phyloP scores from a whole-genome alignment of 2,888 invertebrate genomes.

The Athrips mouffetella region DNA sequence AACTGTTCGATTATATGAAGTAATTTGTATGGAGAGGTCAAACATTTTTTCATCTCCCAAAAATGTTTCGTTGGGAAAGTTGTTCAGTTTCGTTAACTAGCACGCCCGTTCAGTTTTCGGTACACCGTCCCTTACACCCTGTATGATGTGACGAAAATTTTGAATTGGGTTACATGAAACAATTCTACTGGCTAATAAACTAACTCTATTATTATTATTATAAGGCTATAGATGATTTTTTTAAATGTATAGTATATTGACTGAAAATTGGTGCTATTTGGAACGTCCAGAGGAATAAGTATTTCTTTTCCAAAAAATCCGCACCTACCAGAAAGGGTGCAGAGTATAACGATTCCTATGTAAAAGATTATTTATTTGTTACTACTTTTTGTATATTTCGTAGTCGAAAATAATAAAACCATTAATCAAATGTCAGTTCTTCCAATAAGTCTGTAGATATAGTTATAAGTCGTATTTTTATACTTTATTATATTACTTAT shows the following conservation, averaged over 20 bases:
- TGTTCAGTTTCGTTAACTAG: too few species aligned
- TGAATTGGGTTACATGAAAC: too few species aligned
- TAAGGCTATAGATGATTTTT: too few species aligned
- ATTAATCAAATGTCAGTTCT: conserved; percentile 51
- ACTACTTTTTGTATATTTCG: conserved; percentile 70
- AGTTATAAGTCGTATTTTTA: conserved; percentile 47
- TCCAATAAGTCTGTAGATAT: conserved; percentile 72
- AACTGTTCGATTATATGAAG: too few species aligned
- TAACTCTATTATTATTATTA: too few species aligned
- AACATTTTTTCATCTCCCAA: too few species aligned
- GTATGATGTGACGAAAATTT: too few species aligned
- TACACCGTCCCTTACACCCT: too few species aligned
- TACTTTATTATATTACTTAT: conserved; percentile 40
- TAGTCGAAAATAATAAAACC: conserved; percentile 45
- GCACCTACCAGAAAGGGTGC: conserved; percentile 34
- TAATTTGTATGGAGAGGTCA: too few species aligned
- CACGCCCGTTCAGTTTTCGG: too few species aligned
- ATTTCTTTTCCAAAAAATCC: conserved; percentile 34
- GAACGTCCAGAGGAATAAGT: conserved; percentile 35
- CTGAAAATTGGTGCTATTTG: conserved; percentile 48
- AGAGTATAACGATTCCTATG: conserved; percentile 57
- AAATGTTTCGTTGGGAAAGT: too few species aligned
- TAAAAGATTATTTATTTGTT: conserved; percentile 74
- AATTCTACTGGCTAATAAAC: too few species aligned
- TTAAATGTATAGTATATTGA: background rate